Conservation (phyloP, 2,113 vertebrate species). For the Cyprinus carpio region DNA sequence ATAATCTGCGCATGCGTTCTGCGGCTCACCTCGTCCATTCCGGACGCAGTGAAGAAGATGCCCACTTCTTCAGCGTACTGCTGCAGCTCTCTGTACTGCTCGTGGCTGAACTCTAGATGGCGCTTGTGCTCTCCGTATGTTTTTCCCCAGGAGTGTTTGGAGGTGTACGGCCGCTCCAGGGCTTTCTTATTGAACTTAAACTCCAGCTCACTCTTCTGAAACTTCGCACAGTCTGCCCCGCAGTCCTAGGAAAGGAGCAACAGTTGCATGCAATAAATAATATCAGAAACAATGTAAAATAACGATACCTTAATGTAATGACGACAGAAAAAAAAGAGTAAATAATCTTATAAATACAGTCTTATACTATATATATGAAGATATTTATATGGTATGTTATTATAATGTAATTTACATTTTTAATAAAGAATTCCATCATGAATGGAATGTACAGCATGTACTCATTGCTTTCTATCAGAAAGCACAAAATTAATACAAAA, state of each 20-base stretch:
- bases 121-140: slow-evolving; percentile 95
- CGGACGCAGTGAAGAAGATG: slow-evolving; percentile 96
- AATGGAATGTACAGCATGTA: neutral
- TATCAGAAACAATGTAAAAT: neutral
- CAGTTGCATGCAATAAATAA: neutral
- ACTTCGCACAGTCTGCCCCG: slow-evolving; percentile 95
- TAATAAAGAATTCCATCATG: neutral
- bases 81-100: slow-evolving; percentile 89
- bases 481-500: neutral
- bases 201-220: slow-evolving; percentile 96
- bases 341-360: too few relatives aligned
- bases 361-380: too few relatives aligned
- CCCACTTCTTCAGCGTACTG: slow-evolving; percentile 86
- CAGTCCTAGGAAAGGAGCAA: slow-evolving; percentile 78
- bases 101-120: slow-evolving; percentile 91
- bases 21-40: slow-evolving; percentile 93
- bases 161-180: slow-evolving; percentile 84
- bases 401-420: too few relatives aligned
- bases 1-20: neutral
- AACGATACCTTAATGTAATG: neutral
- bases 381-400: neutral
- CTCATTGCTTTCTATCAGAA: too few relatives aligned
- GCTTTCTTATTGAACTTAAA: slow-evolving; percentile 91
- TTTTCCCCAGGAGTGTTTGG: slow-evolving; percentile 89
- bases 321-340: neutral